Evolutionary conservation across 2,888 invertebrate species (phyloP).

Genomic region (Polymixis flavicincta): DNA sequence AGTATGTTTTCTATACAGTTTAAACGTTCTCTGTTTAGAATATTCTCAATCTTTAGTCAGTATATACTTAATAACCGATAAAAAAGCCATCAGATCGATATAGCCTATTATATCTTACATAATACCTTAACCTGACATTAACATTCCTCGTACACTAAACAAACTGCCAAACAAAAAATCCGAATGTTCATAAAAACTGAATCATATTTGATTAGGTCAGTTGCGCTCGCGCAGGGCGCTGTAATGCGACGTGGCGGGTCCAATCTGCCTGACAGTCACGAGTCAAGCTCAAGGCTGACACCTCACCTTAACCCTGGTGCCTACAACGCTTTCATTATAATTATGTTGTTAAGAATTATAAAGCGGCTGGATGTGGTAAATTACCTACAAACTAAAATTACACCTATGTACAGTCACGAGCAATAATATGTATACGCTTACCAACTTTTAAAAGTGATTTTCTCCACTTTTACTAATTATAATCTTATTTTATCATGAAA

Average conservation of each 20-base stretch:
- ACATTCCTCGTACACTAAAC: constrained; percentile 29
- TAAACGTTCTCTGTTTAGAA: not conserved
- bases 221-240: constrained; percentile 57
- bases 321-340: constrained; percentile 68
- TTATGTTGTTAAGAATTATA: constrained; percentile 38
- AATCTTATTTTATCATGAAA: too few relatives aligned
- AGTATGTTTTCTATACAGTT: not conserved
- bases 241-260: constrained; percentile 72
- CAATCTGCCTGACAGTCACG: constrained; percentile 77
- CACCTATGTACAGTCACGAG: not conserved
- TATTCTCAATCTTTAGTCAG: not conserved
- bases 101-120: constrained; percentile 24
- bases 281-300: constrained; percentile 86
- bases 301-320: constrained; percentile 79
- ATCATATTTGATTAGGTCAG: constrained; percentile 60
- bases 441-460: too few relatives aligned
- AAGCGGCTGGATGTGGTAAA: constrained; percentile 51
- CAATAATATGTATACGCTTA: too few relatives aligned
- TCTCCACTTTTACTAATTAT: too few relatives aligned
- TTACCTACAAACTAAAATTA: not conserved
- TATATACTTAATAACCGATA: not conserved
- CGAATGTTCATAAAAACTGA: constrained; percentile 44
- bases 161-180: constrained; percentile 45
- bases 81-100: not conserved
- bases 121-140: constrained; percentile 40